Percentiles rank a stretch among this genome's conserved stretches.
These are phyloP conservation scores for Menura novaehollandiae DNA, from an alignment of 2,113 vertebrate species.

Conservation along the genomic window DNA sequence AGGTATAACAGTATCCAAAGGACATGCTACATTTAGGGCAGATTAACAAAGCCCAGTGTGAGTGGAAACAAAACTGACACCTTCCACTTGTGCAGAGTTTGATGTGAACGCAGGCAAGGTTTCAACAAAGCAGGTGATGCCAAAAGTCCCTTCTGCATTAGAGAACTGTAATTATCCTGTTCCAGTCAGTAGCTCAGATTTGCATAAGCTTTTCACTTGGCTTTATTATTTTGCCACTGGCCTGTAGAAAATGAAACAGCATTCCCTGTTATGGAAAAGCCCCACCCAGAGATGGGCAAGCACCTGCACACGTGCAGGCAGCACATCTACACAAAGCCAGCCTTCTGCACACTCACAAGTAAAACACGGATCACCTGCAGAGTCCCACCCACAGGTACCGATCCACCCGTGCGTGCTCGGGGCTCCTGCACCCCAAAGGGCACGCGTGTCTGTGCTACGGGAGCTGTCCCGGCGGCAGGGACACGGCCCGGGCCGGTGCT, in stretches of 20 bases:
- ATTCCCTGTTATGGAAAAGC: not conserved
- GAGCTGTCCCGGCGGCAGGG: not conserved
- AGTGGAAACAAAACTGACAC: not conserved
- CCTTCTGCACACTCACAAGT: not conserved
- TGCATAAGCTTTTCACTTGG: not conserved
- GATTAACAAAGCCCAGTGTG: not conserved
- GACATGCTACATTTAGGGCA: not conserved
- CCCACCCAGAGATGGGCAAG: not conserved
- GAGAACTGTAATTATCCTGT: not conserved
- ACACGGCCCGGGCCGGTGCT: not conserved
- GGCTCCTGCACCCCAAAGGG: not conserved
- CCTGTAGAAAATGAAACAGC: not conserved
- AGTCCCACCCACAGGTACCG: not conserved
- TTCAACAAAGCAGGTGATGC: not conserved
- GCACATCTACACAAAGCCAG: not conserved
- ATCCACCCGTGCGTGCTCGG: too few relatives aligned
- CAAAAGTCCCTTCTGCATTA: not conserved
- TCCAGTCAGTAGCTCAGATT: not conserved
- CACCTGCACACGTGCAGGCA: not conserved
- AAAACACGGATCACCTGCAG: not conserved
- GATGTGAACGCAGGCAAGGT: not conserved
- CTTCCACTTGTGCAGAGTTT: not conserved
- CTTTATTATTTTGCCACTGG: not conserved
- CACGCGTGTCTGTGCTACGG: not conserved
- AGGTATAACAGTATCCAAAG: not conserved